Evolutionary conservation across 2,113 vertebrate genomes (phyloP).

Genomic region (Spheniscus mendiculus): DNA sequence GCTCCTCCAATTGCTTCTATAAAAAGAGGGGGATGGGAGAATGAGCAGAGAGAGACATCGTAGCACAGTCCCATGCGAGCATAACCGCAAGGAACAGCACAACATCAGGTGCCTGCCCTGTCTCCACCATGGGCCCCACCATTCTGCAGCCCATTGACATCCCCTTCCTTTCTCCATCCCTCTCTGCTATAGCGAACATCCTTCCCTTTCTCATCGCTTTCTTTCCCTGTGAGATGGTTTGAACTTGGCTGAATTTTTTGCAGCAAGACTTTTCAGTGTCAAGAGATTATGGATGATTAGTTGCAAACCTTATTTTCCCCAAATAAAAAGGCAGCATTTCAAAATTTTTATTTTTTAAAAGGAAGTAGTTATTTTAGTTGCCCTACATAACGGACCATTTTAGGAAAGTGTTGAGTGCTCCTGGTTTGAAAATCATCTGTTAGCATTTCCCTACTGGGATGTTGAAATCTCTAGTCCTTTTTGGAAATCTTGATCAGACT

Average conservation of each 20-base stretch:
- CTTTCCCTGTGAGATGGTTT: neutral
- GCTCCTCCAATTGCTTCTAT: neutral
- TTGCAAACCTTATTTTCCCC: neutral
- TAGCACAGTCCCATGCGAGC: neutral
- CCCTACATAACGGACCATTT: neutral
- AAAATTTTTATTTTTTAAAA: neutral
- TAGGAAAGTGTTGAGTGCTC: neutral
- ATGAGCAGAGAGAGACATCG: neutral
- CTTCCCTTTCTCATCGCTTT: neutral
- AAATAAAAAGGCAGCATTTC: neutral
- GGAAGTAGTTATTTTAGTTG: neutral
- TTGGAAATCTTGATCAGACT: slow-evolving; percentile 10
- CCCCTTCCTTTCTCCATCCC: neutral
- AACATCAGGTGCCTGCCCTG: neutral
- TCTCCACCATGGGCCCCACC: neutral
- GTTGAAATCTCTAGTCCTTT: neutral
- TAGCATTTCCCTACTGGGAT: neutral
- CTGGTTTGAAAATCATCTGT: neutral
- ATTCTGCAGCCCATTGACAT: neutral
- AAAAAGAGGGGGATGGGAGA: neutral
- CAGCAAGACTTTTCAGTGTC: neutral
- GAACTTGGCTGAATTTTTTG: neutral
- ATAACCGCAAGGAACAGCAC: neutral
- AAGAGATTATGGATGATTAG: neutral
- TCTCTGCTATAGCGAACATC: neutral